Evolutionary conservation across 1,140 invertebrate species (phyloP), one percentile per base, ranked within the genome.

Genomic region (Bradysia coprophila): DNA sequence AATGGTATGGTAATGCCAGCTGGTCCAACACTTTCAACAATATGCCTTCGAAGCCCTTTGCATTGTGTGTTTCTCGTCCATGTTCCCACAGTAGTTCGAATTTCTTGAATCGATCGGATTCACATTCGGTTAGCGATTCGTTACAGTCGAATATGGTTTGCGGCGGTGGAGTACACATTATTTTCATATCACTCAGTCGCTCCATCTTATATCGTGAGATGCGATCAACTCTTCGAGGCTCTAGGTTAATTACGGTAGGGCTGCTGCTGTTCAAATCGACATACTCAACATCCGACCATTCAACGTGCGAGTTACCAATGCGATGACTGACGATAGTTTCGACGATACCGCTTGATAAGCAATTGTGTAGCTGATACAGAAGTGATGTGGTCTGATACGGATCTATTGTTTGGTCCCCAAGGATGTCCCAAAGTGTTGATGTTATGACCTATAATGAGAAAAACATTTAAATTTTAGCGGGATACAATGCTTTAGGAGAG

Each of bases 81-180:
- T 87, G 57, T 55, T 88, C 81, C 82, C 83, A 89, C 1, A 89
- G 59, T 2, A 78, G 62, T 16, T 78, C 70, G 55, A 88, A 89
- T 49, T 76, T 73, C 48, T 79, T 75, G 45, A 81, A 79, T 18
- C 78, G 73, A 44, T 74, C 71, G 19, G 45, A 81, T 67, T 53
- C 61, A 63, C 49, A 61, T 61, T 64, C 57, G 1, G 52, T 49
- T 40, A 61, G 31, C 10, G 53, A 46, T 1, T 58, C 55, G 5
- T 32, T 23, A 18, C 43, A 46, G 10, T 45, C 22, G 10, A 43
- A 38, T 21, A 37, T 32, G 31, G 40, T 37, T 13, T 32, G 19
- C 13, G 38, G 47, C 5, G 48, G 45, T 0, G 46, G 45, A 5
- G 51, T 50, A 22, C 57, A 57, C 5, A 61, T 49, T n/a, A 58